Percentiles rank a stretch among this genome's conserved stretches.
Conservation (phyloP, 2,797 vertebrate genomes). For the Trachops cirrhosus region DNA sequence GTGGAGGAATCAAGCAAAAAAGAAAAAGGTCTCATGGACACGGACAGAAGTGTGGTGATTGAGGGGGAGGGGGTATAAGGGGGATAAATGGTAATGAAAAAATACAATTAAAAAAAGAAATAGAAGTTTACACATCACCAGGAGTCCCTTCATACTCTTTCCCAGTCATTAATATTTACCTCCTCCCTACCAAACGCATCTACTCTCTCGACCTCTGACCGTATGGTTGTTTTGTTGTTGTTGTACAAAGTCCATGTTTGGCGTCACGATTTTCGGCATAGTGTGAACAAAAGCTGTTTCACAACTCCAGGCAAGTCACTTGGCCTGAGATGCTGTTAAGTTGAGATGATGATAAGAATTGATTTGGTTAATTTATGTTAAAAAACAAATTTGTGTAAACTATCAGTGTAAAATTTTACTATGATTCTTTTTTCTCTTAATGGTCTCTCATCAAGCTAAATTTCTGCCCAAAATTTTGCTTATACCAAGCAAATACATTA, state of each 20-base stretch:
- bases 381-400: neutral
- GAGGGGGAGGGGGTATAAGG: too few species aligned
- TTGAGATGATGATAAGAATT: neutral
- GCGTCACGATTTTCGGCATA: neutral
- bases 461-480: neutral
- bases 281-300: neutral
- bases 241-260: neutral
- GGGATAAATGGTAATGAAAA: too few species aligned
- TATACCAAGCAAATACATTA: neutral
- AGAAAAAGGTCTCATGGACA: too few species aligned
- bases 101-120: neutral
- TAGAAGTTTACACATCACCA: neutral
- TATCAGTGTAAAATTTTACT: neutral
- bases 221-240: neutral
- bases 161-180: neutral
- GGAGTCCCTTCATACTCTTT: neutral
- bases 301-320: neutral
- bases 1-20: too few species aligned
- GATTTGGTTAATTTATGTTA: neutral
- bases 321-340: neutral
- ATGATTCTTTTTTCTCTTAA: neutral
- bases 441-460: neutral
- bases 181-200: neutral
- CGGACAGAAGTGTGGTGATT: too few species aligned
- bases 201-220: neutral